Evolutionary conservation across 2,888 invertebrate genomes (phyloP), one percentile per base, ranked within the genome.

Genomic region (Drosophila diplacantha): DNA sequence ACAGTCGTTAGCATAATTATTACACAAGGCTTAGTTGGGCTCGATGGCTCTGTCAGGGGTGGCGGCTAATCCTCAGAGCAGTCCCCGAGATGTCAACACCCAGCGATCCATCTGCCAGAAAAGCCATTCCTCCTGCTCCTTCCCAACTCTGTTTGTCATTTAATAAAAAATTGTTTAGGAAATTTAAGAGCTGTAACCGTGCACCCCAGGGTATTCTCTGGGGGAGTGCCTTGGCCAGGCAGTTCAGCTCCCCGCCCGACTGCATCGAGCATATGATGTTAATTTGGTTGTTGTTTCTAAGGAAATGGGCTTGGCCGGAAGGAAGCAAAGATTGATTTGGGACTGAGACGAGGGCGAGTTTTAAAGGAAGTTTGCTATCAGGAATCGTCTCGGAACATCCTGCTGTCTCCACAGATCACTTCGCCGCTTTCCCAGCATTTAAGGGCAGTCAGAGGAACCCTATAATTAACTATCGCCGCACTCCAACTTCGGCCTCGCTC

Each of bases 1-100:
- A 82, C 82, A 81, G 74, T 81, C 83, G 83, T 83, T 83, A 83
- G 82, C 83, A 83, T 83, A 83, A 83, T 83, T 83, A 83, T 79
- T 75, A 81, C 81, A 78, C 78, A 78, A 62, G 74, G 78, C 74
- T 77, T 68, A 72, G 81, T 38, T 61, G 59, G 58, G 43, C 35
- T 54, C 54, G 50, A 32, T 37, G 53, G 38, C 29, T 31, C 8
- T 41, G 11, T 22, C 11, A 16, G 35, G 62, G 57, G 38, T 49
- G 71, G 65, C 31, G 69, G 75, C 81, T 78, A 77, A 80, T 80
- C 71, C 69, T 51, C 65, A 47, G 54, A 62, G 63, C 61, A 55
- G 60, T 60, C 73, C 73, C 56, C 55, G 38, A 51, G 54, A 68
- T 79, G 68, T 66, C 76, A 72, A 70, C 69, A 64, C 52, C 51